These are phyloP conservation scores for Vidua macroura DNA, from an alignment of 2,113 vertebrate genomes.

Conservation along the genomic window DNA sequence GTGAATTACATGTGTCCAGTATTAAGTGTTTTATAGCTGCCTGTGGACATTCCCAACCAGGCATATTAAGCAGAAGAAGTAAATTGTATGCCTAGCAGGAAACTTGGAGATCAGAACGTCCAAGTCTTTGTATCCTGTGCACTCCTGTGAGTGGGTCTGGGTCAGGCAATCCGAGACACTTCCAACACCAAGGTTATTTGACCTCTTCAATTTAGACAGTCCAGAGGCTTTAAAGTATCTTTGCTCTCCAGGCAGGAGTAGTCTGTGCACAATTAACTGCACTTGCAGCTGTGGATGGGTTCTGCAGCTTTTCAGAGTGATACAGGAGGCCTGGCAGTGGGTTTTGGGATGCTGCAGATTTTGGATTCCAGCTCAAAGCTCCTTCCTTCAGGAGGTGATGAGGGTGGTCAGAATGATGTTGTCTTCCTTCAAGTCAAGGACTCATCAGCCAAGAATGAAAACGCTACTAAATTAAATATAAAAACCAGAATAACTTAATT, in stretches of 20 bases:
- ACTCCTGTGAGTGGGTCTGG: background rate
- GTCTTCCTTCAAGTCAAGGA: background rate
- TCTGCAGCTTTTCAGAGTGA: background rate
- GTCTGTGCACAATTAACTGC: background rate
- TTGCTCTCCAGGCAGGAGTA: background rate
- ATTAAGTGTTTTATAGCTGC: background rate
- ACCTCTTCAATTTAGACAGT: background rate
- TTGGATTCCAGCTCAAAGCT: background rate
- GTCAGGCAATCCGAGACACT: background rate
- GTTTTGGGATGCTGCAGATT: background rate
- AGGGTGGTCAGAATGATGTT: background rate
- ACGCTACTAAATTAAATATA: background rate
- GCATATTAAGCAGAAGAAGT: background rate
- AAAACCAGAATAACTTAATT: background rate
- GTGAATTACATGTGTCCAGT: background rate
- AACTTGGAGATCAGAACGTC: background rate
- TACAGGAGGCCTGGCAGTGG: background rate
- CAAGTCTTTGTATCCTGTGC: fast-evolving
- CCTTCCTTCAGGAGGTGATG: background rate
- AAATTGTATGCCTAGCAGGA: background rate
- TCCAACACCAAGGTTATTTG: background rate
- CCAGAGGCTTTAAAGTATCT: background rate
- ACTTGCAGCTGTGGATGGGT: background rate
- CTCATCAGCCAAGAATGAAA: background rate
- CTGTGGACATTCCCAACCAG: background rate